Evolutionary conservation across 1,140 invertebrate genomes (phyloP).

Genomic region (Philopotamus ludificatus): DNA sequence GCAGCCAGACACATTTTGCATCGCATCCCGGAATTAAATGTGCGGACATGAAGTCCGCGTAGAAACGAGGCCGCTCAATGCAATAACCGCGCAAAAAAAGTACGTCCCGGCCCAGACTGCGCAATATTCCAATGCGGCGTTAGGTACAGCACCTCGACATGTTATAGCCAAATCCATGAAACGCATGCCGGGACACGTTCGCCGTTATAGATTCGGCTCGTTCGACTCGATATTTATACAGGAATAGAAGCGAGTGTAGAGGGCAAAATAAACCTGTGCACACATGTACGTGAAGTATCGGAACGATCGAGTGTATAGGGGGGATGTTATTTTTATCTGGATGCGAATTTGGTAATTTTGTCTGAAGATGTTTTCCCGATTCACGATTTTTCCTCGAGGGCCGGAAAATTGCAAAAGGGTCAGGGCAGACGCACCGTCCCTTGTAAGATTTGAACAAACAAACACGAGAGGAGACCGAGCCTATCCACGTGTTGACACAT

Average conservation of each 20-base stretch:
- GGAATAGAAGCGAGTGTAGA: too few species aligned
- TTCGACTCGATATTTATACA: background rate
- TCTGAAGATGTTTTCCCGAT: too few species aligned
- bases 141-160: constrained; percentile 37
- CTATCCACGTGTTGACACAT: constrained; percentile 39
- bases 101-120: too few species aligned
- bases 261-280: too few species aligned
- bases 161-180: constrained; percentile 40
- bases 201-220: constrained; percentile 30
- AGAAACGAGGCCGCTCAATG: constrained; percentile 6
- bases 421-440: constrained; percentile 7
- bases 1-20: background rate
- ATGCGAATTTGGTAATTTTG: too few species aligned
- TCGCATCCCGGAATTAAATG: constrained; percentile 1
- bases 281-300: too few species aligned
- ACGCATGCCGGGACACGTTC: constrained; percentile 40
- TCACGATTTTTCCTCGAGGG: constrained; percentile 21
- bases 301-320: constrained; percentile 8
- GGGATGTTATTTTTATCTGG: background rate
- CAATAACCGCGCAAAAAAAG: constrained; percentile 5
- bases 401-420: constrained; percentile 18
- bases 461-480: constrained; percentile 38
- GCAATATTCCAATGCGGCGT: too few species aligned
- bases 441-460: constrained; percentile 41
- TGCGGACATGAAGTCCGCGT: constrained; percentile 7